Conservation (phyloP, 2,888 invertebrate genomes). For the Tinea pellionella region DNA sequence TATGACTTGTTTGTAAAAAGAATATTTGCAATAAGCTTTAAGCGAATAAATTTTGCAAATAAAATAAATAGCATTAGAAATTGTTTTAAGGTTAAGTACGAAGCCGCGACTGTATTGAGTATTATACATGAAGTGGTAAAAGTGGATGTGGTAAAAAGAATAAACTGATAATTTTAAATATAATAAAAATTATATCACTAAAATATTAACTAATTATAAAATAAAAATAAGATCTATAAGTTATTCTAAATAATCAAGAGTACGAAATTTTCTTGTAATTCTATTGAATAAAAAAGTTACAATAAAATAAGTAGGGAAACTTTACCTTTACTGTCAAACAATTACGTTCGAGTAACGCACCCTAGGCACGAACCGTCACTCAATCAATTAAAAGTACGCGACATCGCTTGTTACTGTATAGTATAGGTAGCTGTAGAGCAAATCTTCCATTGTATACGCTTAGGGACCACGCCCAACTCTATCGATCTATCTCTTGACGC, state of each 20-base stretch:
- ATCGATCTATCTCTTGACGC: constrained; percentile 10
- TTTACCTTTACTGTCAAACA: constrained; percentile 5
- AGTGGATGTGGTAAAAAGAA: too few relatives aligned
- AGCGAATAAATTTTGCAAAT: too few relatives aligned
- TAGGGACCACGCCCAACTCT: constrained; percentile 4
- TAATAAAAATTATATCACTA: too few relatives aligned
- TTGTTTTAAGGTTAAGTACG: too few relatives aligned
- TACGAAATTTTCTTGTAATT: not conserved
- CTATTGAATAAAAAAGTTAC: not conserved
- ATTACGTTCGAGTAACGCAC: constrained; percentile 4
- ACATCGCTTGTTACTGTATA: not conserved
- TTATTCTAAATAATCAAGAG: not conserved
- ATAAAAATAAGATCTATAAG: not conserved
- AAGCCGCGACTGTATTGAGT: too few relatives aligned
- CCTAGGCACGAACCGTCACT: constrained; percentile 7
- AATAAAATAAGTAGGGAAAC: not conserved
- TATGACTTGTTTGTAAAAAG: too few relatives aligned
- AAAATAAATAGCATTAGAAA: too few relatives aligned
- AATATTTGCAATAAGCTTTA: too few relatives aligned
- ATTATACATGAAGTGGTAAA: too few relatives aligned
- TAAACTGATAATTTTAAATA: too few relatives aligned
- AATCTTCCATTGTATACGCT: constrained; percentile 13
- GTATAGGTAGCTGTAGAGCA: constrained; percentile 4
- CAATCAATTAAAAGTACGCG: constrained; percentile 11
- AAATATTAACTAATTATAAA: too few relatives aligned